These are phyloP conservation scores for Synanthedon andrenaeformis DNA, from an alignment of 2,888 invertebrate genomes.

Conservation along the genomic window DNA sequence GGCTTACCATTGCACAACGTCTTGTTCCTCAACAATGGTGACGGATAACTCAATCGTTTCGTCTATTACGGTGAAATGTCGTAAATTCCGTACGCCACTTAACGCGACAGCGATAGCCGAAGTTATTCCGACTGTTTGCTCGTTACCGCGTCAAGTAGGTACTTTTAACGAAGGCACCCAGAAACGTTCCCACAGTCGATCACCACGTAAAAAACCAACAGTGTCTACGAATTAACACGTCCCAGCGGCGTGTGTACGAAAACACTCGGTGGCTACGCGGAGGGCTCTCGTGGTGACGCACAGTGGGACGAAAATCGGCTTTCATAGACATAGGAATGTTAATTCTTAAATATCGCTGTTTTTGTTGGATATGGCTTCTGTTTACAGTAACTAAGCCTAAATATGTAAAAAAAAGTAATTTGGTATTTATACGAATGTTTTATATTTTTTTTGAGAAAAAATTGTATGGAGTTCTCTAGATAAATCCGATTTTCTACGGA, in stretches of 20 bases:
- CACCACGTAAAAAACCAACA: constrained; percentile 59
- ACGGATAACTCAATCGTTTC: constrained; percentile 38
- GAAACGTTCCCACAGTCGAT: constrained; percentile 69
- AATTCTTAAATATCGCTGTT: too few species aligned
- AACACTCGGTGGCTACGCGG: constrained; percentile 57
- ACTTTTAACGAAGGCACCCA: constrained; percentile 64
- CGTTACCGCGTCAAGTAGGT: constrained; percentile 57
- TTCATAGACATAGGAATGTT: too few species aligned
- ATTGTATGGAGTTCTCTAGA: too few species aligned
- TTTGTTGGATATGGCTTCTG: too few species aligned
- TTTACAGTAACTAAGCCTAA: too few species aligned
- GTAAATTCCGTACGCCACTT: constrained; percentile 60
- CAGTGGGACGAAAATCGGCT: too few species aligned
- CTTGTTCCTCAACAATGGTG: constrained; percentile 28
- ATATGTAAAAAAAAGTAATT: too few species aligned
- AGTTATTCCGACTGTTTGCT: constrained; percentile 62
- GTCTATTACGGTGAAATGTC: constrained; percentile 45
- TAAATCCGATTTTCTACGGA: too few species aligned
- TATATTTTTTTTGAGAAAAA: too few species aligned
- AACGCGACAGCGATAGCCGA: constrained; percentile 57
- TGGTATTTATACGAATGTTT: too few species aligned
- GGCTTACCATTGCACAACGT: constrained; percentile 28
- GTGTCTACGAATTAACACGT: constrained; percentile 70
- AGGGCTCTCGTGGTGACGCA: constrained; percentile 63
- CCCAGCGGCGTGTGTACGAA: constrained; percentile 62